Evolutionary conservation across 1,140 invertebrate species (phyloP).

Genomic region (Zaprionus vittiger): DNA sequence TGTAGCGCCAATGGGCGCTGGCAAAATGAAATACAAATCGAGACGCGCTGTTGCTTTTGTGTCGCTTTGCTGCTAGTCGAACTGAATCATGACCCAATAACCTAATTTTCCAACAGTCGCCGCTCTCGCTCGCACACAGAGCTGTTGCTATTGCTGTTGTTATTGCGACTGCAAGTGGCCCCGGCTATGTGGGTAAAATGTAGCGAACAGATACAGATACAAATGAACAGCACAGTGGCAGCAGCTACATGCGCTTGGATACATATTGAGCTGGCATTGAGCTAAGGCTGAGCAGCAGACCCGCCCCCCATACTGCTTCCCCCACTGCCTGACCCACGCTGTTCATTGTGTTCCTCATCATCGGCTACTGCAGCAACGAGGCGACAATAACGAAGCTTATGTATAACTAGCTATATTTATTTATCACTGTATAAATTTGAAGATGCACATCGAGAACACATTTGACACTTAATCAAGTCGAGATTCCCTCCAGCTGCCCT

Average conservation of each 20-base stretch:
- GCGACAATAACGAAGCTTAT: constrained; percentile 59
- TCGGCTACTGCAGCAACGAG: constrained; percentile 71
- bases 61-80: constrained; percentile 69
- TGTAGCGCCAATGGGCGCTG: constrained; percentile 53
- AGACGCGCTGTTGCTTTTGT: constrained; percentile 49
- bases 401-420: constrained; percentile 64
- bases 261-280: constrained; percentile 66
- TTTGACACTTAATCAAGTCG: background rate
- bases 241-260: constrained; percentile 48
- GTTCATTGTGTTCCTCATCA: constrained; percentile 58
- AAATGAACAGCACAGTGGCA: constrained; percentile 9
- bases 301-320: background rate
- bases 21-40: constrained; percentile 75
- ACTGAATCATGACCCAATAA: constrained; percentile 83
- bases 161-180: constrained; percentile 43
- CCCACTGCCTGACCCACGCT: background rate
- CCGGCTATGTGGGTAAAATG: constrained; percentile 58
- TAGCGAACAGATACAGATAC: constrained; percentile 67
- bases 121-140: constrained; percentile 51
- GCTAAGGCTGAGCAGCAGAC: constrained; percentile 45
- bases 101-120: constrained; percentile 65
- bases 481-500: background rate
- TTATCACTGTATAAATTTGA: constrained; percentile 28
- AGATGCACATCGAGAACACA: constrained; percentile 37
- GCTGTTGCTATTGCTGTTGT: background rate